phyloP scores from a whole-genome alignment of 2,888 invertebrate genomes.

The Lucinisca nassula region DNA sequence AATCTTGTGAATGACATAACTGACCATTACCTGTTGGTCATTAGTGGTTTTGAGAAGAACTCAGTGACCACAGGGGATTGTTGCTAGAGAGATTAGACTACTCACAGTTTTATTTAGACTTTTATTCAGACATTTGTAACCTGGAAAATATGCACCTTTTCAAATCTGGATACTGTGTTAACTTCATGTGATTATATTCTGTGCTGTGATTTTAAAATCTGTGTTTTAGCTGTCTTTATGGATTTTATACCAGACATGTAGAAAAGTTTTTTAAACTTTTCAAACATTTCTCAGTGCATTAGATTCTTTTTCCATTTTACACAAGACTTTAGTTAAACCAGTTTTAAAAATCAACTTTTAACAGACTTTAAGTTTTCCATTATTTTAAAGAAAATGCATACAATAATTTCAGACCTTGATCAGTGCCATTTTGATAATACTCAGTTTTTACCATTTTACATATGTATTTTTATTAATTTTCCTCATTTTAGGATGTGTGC shows the following conservation, averaged over 20 bases:
- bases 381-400: neutral
- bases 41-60: neutral
- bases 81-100: neutral
- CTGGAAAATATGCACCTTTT: neutral
- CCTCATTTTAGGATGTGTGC: neutral
- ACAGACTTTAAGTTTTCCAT: too few relatives aligned
- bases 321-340: too few relatives aligned
- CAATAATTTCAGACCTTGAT: neutral
- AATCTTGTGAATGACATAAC: constrained; percentile 17
- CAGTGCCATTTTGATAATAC: neutral
- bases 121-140: neutral
- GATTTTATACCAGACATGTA: too few relatives aligned
- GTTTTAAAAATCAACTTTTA: too few relatives aligned
- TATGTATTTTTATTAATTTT: neutral
- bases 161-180: too few relatives aligned
- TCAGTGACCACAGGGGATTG: neutral
- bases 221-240: neutral
- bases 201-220: neutral
- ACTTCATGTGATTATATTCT: too few relatives aligned
- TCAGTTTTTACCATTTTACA: neutral
- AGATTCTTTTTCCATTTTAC: too few relatives aligned
- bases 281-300: too few relatives aligned
- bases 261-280: neutral
- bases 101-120: neutral
- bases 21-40: constrained; percentile 4